A percentile compares a stretch with the other conserved stretches of the same genome.
Evolutionary conservation across 2,113 vertebrate species (phyloP).

Genomic region (Nettapus auritus): DNA sequence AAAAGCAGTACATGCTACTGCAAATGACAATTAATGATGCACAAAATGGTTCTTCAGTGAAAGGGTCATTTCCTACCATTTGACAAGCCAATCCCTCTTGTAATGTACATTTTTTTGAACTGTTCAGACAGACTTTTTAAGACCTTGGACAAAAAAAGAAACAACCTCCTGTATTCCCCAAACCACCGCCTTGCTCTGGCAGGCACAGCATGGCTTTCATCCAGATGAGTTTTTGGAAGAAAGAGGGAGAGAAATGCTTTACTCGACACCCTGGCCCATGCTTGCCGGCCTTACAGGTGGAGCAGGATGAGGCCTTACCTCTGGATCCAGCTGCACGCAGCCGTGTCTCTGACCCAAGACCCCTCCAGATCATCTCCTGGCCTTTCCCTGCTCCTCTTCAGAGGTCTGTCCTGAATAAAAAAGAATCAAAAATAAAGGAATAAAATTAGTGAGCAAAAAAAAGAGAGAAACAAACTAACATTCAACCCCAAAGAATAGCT

Average conservation of each 20-base stretch:
- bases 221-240: neutral
- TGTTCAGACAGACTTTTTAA: neutral
- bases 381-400: neutral
- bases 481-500: neutral
- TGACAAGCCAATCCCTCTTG: neutral
- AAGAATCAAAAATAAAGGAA: neutral
- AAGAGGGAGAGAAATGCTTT: neutral
- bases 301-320: neutral
- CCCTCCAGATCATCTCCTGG: neutral
- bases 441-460: neutral
- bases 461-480: conserved; percentile 21
- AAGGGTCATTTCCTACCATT: neutral
- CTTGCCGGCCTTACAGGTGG: neutral
- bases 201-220: accelerated
- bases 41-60: neutral
- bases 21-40: neutral
- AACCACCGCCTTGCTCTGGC: neutral
- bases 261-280: accelerated
- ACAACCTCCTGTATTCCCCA: neutral
- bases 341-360: neutral
- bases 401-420: neutral
- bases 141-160: neutral
- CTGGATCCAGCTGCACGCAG: neutral
- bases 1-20: neutral
- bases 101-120: neutral